Evolutionary conservation across 2,113 vertebrate genomes (phyloP).

Genomic region (Pedetes capensis): DNA sequence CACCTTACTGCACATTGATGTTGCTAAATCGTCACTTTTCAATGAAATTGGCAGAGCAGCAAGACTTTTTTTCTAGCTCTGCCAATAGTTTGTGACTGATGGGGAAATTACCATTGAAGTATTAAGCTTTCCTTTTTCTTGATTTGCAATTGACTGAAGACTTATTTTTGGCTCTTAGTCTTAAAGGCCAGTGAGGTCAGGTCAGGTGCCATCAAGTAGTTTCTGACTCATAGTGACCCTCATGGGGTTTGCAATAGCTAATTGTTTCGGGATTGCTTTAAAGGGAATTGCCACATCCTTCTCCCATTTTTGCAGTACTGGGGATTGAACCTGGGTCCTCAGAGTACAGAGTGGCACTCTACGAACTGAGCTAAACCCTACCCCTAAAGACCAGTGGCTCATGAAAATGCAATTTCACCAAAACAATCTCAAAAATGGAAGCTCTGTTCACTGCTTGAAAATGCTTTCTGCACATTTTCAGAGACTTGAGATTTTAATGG

Average conservation of each 20-base stretch:
- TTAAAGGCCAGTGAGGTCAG: too few species aligned
- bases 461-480: not conserved
- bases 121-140: not conserved
- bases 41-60: not conserved
- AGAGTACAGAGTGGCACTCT: too few species aligned
- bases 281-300: too few species aligned
- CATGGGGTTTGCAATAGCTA: too few species aligned
- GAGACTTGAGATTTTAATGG: not conserved
- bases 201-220: too few species aligned
- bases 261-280: too few species aligned
- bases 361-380: too few species aligned
- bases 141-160: not conserved
- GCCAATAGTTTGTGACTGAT: not conserved
- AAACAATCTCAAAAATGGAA: not conserved
- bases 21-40: not conserved
- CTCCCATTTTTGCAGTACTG: too few species aligned
- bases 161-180: not conserved
- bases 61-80: not conserved
- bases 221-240: too few species aligned
- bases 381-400: not conserved
- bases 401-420: not conserved
- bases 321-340: too few species aligned
- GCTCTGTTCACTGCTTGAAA: not conserved
- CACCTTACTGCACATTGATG: not conserved
- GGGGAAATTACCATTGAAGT: not conserved